Conservation (phyloP, 2,113 vertebrate genomes). For the Callopanchax toddi region DNA sequence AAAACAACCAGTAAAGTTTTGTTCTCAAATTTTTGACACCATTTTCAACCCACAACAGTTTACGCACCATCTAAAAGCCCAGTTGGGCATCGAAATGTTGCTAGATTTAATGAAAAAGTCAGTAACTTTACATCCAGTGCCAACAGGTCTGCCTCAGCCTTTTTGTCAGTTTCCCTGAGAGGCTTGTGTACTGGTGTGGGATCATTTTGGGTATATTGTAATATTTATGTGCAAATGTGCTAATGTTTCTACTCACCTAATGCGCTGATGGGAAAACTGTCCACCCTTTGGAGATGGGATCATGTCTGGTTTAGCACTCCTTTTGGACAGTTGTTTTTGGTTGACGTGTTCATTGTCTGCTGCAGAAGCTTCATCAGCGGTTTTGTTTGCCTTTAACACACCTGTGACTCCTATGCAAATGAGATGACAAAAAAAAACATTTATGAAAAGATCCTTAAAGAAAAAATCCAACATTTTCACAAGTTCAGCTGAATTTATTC, state of each 20-base stretch:
- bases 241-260: slow-evolving; percentile 47
- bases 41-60: slow-evolving; percentile 9
- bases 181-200: slow-evolving; percentile 41
- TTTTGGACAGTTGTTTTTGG: slow-evolving; percentile 19
- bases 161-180: slow-evolving; percentile 77
- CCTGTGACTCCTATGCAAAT: slow-evolving; percentile 82
- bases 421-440: slow-evolving; percentile 32
- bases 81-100: slow-evolving; percentile 9
- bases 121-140: background rate
- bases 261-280: slow-evolving; percentile 35
- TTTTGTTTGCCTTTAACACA: slow-evolving; percentile 61
- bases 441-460: slow-evolving; percentile 33
- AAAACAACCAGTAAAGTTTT: slow-evolving; percentile 20
- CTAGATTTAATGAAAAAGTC: background rate
- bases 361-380: slow-evolving; percentile 26
- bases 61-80: slow-evolving; percentile 21
- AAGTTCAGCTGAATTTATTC: slow-evolving; percentile 47
- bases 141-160: slow-evolving; percentile 25
- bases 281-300: slow-evolving; percentile 44
- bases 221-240: slow-evolving; percentile 62
- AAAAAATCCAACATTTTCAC: slow-evolving; percentile 47
- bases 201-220: slow-evolving; percentile 63
- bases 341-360: slow-evolving; percentile 35
- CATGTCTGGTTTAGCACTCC: slow-evolving; percentile 43
- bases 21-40: slow-evolving; percentile 28